phyloP scores from a whole-genome alignment of 2,797 vertebrate genomes.

The Poecilia wingei region DNA sequence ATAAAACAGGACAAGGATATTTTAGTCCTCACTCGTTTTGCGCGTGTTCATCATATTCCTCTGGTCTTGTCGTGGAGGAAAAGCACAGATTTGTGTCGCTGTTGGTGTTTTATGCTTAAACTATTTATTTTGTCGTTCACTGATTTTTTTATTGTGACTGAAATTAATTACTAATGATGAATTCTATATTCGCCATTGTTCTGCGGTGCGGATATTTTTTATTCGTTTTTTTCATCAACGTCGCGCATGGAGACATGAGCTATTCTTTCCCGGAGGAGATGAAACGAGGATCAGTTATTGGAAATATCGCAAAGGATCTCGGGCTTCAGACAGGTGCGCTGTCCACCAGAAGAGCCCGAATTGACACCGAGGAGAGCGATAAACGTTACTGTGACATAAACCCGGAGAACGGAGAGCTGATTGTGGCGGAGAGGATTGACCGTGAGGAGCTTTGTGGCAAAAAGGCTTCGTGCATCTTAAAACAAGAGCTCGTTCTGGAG shows the following conservation, averaged over 20 bases:
- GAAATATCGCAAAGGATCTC: constrained; percentile 66
- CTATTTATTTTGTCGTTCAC: constrained; percentile 7
- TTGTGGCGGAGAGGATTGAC: constrained; percentile 67
- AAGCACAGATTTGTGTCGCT: neutral
- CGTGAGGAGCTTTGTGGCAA: constrained; percentile 72
- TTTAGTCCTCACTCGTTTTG: neutral
- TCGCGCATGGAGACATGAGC: constrained; percentile 29
- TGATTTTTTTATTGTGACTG: neutral
- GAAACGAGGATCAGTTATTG: constrained; percentile 53
- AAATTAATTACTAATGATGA: neutral
- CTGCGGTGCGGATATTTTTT: neutral
- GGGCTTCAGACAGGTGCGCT: constrained; percentile 37
- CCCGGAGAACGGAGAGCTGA: constrained; percentile 56
- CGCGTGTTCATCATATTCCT: constrained; percentile 8
- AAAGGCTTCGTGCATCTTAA: constrained; percentile 67
- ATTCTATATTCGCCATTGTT: neutral
- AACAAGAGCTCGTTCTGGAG: constrained; percentile 78
- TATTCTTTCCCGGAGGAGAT: constrained; percentile 51
- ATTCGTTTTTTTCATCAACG: constrained; percentile 6
- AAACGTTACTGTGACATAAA: constrained; percentile 58
- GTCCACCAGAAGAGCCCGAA: constrained; percentile 54
- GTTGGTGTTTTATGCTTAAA: no score
- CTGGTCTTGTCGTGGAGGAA: neutral
- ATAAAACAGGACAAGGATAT: constrained; percentile 23
- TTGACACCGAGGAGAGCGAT: constrained; percentile 54